Conservation (phyloP, 2,113 vertebrate species). For the Callithrix jacchus region DNA sequence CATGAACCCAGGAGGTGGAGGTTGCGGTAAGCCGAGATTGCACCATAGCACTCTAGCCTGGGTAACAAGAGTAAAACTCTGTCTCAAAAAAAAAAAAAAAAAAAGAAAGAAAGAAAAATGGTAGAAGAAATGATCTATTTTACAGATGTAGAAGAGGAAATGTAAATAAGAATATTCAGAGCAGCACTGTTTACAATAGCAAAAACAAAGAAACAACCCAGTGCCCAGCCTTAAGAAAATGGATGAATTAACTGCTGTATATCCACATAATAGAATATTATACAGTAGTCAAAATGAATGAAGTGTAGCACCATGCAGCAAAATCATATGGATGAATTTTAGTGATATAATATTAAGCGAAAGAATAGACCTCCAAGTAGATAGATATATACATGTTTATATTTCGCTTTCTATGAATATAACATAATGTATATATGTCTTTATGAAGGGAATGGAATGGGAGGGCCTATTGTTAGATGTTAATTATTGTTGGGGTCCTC, state of each 20-base stretch:
- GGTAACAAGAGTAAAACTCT: too few species aligned
- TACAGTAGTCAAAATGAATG: background rate
- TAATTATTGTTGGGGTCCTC: background rate
- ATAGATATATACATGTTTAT: background rate
- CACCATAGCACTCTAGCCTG: too few species aligned
- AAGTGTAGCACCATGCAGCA: background rate
- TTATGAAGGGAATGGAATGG: background rate
- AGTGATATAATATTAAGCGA: background rate
- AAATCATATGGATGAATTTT: background rate
- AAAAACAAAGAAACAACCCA: background rate
- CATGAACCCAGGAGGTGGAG: too few species aligned
- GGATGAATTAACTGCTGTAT: background rate
- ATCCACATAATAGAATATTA: background rate
- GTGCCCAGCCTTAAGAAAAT: background rate
- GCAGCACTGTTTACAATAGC: background rate
- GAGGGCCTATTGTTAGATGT: background rate
- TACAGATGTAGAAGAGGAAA: background rate
- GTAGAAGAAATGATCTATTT: background rate
- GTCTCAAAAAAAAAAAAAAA: too few species aligned
- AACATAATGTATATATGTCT: background rate
- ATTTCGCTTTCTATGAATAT: background rate
- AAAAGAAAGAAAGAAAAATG: slow-evolving; percentile 30
- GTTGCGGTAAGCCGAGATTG: too few species aligned
- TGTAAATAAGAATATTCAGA: background rate
- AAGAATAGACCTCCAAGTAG: background rate